phyloP scores from a whole-genome alignment of 1,140 invertebrate genomes.

The Cecropterus lyciades region DNA sequence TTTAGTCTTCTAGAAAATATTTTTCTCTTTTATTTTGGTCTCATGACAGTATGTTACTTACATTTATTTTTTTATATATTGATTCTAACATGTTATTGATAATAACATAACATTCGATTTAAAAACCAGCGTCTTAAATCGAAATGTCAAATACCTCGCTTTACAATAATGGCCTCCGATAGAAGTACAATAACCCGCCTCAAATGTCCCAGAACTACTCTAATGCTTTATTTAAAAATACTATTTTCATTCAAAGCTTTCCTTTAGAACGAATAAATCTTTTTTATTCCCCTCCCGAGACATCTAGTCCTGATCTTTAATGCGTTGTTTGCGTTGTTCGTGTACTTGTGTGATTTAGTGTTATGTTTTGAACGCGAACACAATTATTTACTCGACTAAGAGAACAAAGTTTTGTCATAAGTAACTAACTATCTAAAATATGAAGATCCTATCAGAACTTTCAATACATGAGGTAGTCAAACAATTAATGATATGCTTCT shows the following conservation, averaged over 20 bases:
- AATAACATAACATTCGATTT: conserved; percentile 16
- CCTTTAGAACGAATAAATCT: conserved; percentile 72
- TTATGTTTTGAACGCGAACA: conserved; percentile 60
- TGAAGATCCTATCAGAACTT: conserved; percentile 14
- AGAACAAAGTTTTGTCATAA: conserved; percentile 24
- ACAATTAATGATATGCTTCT: too few species aligned
- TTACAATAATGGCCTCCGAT: conserved; percentile 67
- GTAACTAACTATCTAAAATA: conserved; percentile 3
- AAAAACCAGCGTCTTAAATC: conserved; percentile 26
- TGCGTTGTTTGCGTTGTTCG: conserved; percentile 74
- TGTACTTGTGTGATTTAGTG: conserved; percentile 71
- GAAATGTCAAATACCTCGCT: conserved; percentile 45
- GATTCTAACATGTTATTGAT: neutral
- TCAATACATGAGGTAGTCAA: conserved; percentile 13
- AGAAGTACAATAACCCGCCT: conserved; percentile 77
- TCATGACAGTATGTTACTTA: too few species aligned
- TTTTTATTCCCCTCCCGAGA: conserved; percentile 68
- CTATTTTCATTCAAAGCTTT: conserved; percentile 77
- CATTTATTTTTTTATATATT: too few species aligned
- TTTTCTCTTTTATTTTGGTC: too few species aligned
- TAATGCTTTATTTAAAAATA: conserved; percentile 84
- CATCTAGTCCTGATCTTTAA: conserved; percentile 78
- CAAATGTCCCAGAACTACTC: conserved; percentile 81
- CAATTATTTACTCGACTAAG: conserved; percentile 45
- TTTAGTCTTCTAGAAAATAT: too few species aligned